Percentiles rank a stretch among this genome's conserved stretches.
Evolutionary conservation across 2,888 invertebrate genomes (phyloP).

Genomic region (Standfussiana lucernea): DNA sequence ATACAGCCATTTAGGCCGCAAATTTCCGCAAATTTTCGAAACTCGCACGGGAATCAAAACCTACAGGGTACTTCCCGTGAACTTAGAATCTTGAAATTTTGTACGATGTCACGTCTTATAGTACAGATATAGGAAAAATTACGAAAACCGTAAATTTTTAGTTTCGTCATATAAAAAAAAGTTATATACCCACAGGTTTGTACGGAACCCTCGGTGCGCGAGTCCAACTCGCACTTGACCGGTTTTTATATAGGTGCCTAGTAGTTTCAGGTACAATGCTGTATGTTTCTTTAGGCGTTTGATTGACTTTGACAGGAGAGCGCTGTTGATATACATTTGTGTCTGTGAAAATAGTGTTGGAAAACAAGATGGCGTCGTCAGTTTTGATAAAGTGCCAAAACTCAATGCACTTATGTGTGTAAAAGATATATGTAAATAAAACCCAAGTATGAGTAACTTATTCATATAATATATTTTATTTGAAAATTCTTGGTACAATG

Average conservation of each 20-base stretch:
- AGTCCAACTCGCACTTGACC: too few relatives aligned
- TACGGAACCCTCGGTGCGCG: too few relatives aligned
- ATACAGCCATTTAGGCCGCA: too few relatives aligned
- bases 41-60: too few relatives aligned
- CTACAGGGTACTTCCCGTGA: too few relatives aligned
- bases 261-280: background rate
- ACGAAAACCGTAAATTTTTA: too few relatives aligned
- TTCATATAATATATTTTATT: constrained; percentile 85
- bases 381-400: background rate
- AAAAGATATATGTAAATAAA: constrained; percentile 70
- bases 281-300: background rate
- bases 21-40: too few relatives aligned
- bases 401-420: background rate
- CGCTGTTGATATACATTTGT: background rate
- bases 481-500: constrained; percentile 88
- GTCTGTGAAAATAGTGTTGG: background rate
- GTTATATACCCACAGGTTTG: too few relatives aligned
- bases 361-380: background rate
- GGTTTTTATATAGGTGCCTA: background rate
- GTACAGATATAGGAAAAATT: too few relatives aligned
- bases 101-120: too few relatives aligned
- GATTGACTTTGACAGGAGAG: background rate
- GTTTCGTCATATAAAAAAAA: too few relatives aligned
- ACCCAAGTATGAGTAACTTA: constrained; percentile 86
- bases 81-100: too few relatives aligned